Evolutionary conservation across 2,113 vertebrate genomes (phyloP).

Genomic region (Rhea americana): DNA sequence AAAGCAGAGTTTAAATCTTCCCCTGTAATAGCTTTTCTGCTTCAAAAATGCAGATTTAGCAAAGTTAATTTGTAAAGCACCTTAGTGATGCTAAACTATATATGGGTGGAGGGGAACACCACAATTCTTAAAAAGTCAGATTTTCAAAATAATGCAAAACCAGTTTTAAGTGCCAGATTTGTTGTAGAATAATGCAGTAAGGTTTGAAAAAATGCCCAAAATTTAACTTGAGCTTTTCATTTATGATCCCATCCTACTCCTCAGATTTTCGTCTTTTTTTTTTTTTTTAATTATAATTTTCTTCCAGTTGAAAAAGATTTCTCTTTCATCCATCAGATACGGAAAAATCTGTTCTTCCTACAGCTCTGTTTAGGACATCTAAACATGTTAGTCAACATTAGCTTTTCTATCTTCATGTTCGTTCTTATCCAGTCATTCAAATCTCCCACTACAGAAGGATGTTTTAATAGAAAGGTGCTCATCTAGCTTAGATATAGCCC

Average conservation of each 20-base stretch:
- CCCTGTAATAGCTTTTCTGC: neutral
- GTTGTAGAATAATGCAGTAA: neutral
- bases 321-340: neutral
- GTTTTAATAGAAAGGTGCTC: neutral
- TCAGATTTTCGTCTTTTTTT: neutral
- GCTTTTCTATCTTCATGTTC: neutral
- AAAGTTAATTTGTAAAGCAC: too few relatives aligned
- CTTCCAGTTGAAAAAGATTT: neutral
- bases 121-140: neutral
- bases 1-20: neutral
- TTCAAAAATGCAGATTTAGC: neutral
- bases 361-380: neutral
- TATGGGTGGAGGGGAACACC: neutral
- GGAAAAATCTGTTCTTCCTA: neutral
- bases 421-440: neutral
- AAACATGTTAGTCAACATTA: neutral
- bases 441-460: neutral
- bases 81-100: neutral
- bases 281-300: neutral
- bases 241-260: neutral
- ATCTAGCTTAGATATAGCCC: neutral
- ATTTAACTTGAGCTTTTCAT: too few relatives aligned
- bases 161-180: neutral
- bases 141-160: neutral
- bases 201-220: neutral